These are phyloP conservation scores for Drosophila parvula DNA, from an alignment of 1,140 invertebrate species.

Conservation along the genomic window DNA sequence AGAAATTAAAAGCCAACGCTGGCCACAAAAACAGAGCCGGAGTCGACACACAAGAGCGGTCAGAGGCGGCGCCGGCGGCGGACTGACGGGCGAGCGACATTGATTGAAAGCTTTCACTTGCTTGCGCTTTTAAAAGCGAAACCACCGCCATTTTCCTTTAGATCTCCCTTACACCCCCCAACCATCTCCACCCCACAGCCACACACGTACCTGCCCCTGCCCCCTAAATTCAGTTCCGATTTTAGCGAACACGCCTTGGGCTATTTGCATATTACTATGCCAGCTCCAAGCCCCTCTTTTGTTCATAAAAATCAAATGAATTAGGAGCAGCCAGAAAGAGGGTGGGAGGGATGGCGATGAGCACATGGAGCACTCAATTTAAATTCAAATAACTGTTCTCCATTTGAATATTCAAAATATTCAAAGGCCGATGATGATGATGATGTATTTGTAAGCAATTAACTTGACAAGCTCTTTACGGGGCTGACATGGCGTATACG, in stretches of 20 bases:
- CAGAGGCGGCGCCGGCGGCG: neutral
- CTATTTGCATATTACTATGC: conserved; percentile 65
- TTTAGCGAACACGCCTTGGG: conserved; percentile 19
- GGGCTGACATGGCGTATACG: conserved; percentile 13
- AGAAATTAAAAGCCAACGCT: conserved; percentile 66
- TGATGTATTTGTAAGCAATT: conserved; percentile 12
- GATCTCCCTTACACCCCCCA: neutral
- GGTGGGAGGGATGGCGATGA: too few relatives aligned
- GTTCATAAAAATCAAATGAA: conserved; percentile 43
- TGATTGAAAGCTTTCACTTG: conserved; percentile 79
- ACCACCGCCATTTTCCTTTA: conserved; percentile 26
- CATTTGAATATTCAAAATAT: conserved; percentile 15
- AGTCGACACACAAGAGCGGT: neutral
- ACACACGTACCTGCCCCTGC: neutral
- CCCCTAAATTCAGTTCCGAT: neutral
- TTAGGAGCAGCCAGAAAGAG: conserved; percentile 10
- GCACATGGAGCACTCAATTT: conserved; percentile 11
- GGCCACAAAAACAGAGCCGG: conserved; percentile 28
- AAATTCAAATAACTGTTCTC: conserved; percentile 23
- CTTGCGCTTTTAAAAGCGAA: conserved; percentile 72
- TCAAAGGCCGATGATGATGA: neutral
- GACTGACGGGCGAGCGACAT: conserved; percentile 56
- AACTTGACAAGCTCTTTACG: conserved; percentile 11
- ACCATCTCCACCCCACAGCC: neutral
- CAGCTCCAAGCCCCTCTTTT: conserved; percentile 7